phyloP scores from a whole-genome alignment of 2,888 invertebrate genomes.

The Aporophyla lueneburgensis region DNA sequence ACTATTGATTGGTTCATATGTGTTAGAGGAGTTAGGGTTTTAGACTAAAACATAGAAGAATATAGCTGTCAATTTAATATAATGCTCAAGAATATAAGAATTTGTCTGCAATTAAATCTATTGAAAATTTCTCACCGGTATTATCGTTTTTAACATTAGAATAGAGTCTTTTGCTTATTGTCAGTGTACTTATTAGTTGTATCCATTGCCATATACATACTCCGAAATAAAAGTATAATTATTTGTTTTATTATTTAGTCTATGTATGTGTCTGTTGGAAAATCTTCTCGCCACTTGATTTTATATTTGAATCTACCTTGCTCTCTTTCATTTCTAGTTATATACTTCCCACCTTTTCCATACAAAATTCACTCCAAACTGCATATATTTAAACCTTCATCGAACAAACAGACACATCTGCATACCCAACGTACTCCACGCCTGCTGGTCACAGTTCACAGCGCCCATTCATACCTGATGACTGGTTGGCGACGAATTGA shows the following conservation, averaged over 20 bases:
- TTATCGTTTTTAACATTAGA: background rate
- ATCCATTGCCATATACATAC: too few relatives aligned
- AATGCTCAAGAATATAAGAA: background rate
- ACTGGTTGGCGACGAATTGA: slow-evolving; percentile 82
- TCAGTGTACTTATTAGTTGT: background rate
- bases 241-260: too few relatives aligned
- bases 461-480: slow-evolving; percentile 78
- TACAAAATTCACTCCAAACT: too few relatives aligned
- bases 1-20: background rate
- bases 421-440: slow-evolving; percentile 42
- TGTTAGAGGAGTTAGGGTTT: background rate
- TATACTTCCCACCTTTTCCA: too few relatives aligned
- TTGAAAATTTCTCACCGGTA: background rate
- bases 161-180: background rate
- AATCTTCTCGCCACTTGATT: background rate
- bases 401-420: slow-evolving; percentile 54
- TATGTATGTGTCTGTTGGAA: too few relatives aligned
- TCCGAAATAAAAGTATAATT: too few relatives aligned
- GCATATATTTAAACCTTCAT: background rate
- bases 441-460: slow-evolving; percentile 77
- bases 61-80: background rate
- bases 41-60: background rate
- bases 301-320: background rate
- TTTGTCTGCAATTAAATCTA: background rate
- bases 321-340: background rate